Conservation (phyloP, 2,888 invertebrate species). For the Epistrophe grossulariae region DNA sequence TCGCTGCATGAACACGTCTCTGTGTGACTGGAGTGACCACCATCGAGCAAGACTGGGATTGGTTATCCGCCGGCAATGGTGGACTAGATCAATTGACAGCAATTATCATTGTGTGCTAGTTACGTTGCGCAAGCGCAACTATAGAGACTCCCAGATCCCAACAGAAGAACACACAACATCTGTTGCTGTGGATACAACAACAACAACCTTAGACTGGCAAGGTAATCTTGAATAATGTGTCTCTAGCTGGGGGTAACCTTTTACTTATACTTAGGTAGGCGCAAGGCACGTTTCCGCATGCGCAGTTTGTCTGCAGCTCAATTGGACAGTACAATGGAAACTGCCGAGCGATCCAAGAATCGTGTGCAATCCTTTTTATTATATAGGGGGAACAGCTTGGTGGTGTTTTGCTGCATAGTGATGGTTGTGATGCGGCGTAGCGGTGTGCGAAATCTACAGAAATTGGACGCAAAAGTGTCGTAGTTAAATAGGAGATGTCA, state of each 20-base stretch:
- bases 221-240: slow-evolving; percentile 72
- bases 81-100: slow-evolving; percentile 75
- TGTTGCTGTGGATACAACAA: slow-evolving; percentile 31
- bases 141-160: slow-evolving; percentile 41
- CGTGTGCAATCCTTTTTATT: slow-evolving; percentile 60
- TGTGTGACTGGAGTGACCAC: slow-evolving; percentile 69
- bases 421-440: not conserved
- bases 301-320: slow-evolving; percentile 48
- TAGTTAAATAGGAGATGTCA: slow-evolving; percentile 71
- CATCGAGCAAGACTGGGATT: slow-evolving; percentile 54
- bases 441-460: slow-evolving; percentile 12
- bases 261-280: slow-evolving; percentile 42
- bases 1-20: slow-evolving; percentile 64
- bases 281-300: slow-evolving; percentile 67
- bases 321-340: slow-evolving; percentile 55
- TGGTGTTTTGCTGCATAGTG: not conserved
- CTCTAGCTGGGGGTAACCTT: slow-evolving; percentile 73
- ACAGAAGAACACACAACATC: slow-evolving; percentile 46
- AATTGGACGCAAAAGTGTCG: slow-evolving; percentile 58
- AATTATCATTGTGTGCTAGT: slow-evolving; percentile 75
- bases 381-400: not conserved
- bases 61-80: slow-evolving; percentile 67
- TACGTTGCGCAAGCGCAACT: slow-evolving; percentile 49
- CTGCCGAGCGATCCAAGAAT: slow-evolving; percentile 46
- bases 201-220: not conserved